Conservation (phyloP, 2,888 invertebrate genomes). For the Macrophya annulata region DNA sequence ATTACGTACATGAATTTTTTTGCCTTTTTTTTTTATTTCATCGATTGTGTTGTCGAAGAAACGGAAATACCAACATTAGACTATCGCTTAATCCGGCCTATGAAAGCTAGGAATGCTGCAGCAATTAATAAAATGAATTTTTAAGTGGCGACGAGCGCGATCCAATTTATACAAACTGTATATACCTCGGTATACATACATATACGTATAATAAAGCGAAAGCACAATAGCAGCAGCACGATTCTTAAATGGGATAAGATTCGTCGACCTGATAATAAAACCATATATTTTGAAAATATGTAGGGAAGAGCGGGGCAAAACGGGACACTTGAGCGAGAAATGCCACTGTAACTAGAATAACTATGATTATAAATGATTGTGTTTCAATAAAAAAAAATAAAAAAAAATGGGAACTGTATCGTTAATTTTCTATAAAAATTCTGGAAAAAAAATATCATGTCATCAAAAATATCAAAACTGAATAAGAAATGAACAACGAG, state of each 20-base stretch:
- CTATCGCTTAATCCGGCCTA: slow-evolving; percentile 19
- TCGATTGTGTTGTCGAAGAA: not conserved
- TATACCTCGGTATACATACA: not conserved
- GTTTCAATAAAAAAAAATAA: too few relatives aligned
- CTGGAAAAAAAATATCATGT: too few relatives aligned
- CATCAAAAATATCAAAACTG: too few relatives aligned
- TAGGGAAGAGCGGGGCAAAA: too few relatives aligned
- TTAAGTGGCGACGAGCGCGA: slow-evolving; percentile 29
- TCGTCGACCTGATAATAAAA: not conserved
- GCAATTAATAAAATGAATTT: slow-evolving; percentile 46
- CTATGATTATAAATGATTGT: too few relatives aligned
- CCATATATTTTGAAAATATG: not conserved
- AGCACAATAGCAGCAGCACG: not conserved
- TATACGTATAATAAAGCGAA: not conserved
- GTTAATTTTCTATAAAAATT: too few relatives aligned
- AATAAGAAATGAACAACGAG: not conserved
- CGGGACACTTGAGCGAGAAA: too few relatives aligned
- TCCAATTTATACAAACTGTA: slow-evolving; percentile 16
- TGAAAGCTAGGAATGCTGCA: slow-evolving; percentile 3
- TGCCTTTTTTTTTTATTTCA: not conserved
- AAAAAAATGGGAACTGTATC: too few relatives aligned
- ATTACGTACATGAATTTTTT: not conserved
- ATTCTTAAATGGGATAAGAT: not conserved
- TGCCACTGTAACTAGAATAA: too few relatives aligned
- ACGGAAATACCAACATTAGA: not conserved